Evolutionary conservation across 2,113 vertebrate species (phyloP), one percentile per base, ranked within the genome.

Genomic region (Sander vitreus): DNA sequence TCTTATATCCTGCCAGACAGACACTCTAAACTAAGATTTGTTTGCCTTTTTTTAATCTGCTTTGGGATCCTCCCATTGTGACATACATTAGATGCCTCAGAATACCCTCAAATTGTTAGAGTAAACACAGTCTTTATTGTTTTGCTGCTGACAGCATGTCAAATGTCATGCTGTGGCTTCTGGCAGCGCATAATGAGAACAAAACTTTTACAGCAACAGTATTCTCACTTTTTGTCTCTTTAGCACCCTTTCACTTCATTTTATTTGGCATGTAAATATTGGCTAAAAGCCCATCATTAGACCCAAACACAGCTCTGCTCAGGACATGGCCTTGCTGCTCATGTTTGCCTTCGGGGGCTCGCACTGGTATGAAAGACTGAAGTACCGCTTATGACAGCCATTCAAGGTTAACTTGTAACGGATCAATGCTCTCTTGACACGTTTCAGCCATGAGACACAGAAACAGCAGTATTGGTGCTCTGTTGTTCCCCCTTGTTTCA

Each of bases 201-300:
- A 4, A 51, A 53, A 55, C 62, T 30, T 74, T 72, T 19, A 68
- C 77, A 65, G 71, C 65, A 19, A 25, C 54, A 54, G 54, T 78
- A 76, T 73, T 87, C 23, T 71, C 14, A 21, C 68, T 54, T 57
- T 70, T 67, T 60, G 55, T 36, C 62, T 72, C n/a, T 48, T 54
- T 66, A 71, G 51, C 86, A 84, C 36, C 43, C 30, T 60, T 73
- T 69, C 27, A 64, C 57, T 55, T 71, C 3, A 73, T 83, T 85
- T 60, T 91, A 48, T 94, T 94, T 91, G 71, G 67, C 66, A 6
- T 91, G 89, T 94, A 92, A 93, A 94, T 88, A 91, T 86, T 93
- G 87, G 65, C 83, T 36, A 21, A 60, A 51, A 78, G 84, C 76
- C 80, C 1, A 14, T 74, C 64, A 53, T 85, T 66, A 84, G 85